Evolutionary conservation across 2,113 vertebrate species (phyloP), one percentile per base, ranked within the genome.

Genomic region (Vireo altiloquus): DNA sequence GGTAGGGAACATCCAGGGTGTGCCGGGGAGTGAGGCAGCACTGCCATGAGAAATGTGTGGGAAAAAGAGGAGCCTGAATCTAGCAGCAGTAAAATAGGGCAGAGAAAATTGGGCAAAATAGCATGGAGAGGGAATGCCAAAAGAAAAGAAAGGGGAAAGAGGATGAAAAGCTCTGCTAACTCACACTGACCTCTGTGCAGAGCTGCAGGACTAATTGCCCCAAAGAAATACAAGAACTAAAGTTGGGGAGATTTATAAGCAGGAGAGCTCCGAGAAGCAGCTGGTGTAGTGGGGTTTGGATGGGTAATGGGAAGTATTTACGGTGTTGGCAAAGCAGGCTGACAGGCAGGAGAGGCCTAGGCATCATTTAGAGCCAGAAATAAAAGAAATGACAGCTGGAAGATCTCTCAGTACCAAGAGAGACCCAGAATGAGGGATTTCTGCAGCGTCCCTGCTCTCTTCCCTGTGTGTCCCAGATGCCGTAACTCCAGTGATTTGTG

Each of bases 311-410:
- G 47, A 72, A 91, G 71, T 65, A 79, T 95, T 94, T 95, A 95
- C 75, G 74, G 50, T 8, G 40, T 13, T 95, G 90, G 84, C 78
- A 91, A 77, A 77, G 78, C 66, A 94, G 65, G 35, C 11, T 91
- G 95, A 95, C 89, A 95, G 87, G 84, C 87, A 92, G 16, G 78
- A 72, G 82, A 65, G 93, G 63, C 78, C 50, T 53, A 19, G 47
- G 35, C 63, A 61, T 63, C 87, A 92, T 91, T 93, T 90, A 95
- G 63, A 77, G 70, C 50, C 89, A 82, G 87, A 87, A 91, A 87
- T 84, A 82, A 78, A 89, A 92, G 80, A 89, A 88, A 49, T 83
- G 90, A 83, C 95, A 96, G 89, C 72, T 90, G 54, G 54, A 89
- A 81, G 89, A 79, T 47, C 81, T 65, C 91, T 89, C 70, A 76